A percentile compares a stretch with the other conserved stretches of the same genome.
Evolutionary conservation across 2,797 vertebrate species (phyloP).

Genomic region (Platalea minor): DNA sequence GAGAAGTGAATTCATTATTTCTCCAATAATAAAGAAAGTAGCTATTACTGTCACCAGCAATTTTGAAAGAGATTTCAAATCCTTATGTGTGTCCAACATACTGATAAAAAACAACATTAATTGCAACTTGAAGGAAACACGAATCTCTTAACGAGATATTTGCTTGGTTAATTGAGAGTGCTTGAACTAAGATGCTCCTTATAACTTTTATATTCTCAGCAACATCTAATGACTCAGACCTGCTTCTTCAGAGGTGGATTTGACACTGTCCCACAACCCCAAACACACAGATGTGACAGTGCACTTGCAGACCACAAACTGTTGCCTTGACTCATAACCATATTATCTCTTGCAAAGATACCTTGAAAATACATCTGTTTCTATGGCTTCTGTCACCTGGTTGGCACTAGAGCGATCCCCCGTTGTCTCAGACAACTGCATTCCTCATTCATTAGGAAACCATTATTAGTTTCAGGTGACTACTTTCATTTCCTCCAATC

Average conservation of each 20-base stretch:
- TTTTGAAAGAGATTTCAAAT: conserved; percentile 22
- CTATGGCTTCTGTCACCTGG: not conserved
- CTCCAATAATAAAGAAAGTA: not conserved
- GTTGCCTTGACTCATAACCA: not conserved
- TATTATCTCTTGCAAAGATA: not conserved
- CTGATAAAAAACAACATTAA: not conserved
- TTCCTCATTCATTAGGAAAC: not conserved
- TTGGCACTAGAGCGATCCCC: not conserved
- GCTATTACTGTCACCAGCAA: not conserved
- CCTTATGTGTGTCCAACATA: not conserved
- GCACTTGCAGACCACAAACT: not conserved
- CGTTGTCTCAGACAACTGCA: not conserved
- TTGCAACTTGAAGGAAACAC: not conserved
- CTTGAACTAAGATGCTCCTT: not conserved
- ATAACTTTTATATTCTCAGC: not conserved
- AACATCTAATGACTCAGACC: not conserved
- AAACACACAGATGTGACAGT: not conserved
- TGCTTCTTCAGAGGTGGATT: not conserved
- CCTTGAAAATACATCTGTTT: not conserved
- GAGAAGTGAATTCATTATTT: not conserved
- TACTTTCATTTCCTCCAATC: not conserved
- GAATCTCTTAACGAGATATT: not conserved
- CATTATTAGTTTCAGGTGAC: not conserved
- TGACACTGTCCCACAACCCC: not conserved
- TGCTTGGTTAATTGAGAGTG: not conserved